Evolutionary conservation across 2,797 vertebrate genomes (phyloP).

Genomic region (Chelonia mydas): DNA sequence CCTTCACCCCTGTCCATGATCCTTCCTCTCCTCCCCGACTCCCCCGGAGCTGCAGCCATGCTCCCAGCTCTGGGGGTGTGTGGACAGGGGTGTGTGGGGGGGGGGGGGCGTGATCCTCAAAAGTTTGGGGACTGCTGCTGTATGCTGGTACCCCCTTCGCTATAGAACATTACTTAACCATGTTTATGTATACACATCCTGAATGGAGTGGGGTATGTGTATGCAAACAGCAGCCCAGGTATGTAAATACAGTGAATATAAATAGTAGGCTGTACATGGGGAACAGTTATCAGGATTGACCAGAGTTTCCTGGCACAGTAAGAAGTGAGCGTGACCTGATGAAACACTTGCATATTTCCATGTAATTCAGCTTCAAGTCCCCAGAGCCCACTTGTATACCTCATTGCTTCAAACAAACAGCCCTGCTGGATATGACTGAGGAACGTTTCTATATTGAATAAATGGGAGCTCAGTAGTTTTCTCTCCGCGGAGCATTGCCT

Average conservation of each 20-base stretch:
- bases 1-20: too few species aligned
- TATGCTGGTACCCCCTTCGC: neutral
- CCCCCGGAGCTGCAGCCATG: too few species aligned
- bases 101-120: too few species aligned
- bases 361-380: slow-evolving; percentile 58
- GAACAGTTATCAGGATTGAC: neutral
- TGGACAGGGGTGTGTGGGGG: too few species aligned
- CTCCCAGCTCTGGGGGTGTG: too few species aligned
- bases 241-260: neutral
- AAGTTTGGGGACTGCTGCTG: neutral
- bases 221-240: neutral
- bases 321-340: slow-evolving; percentile 62
- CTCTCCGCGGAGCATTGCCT: slow-evolving; percentile 10
- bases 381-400: neutral
- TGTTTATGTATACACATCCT: neutral
- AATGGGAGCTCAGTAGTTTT: slow-evolving; percentile 31
- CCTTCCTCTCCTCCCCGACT: too few species aligned
- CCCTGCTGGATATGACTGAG: slow-evolving; percentile 56
- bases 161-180: neutral
- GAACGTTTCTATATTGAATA: slow-evolving; percentile 40
- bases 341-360: slow-evolving; percentile 68
- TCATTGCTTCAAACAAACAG: slow-evolving; percentile 39
- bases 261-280: neutral
- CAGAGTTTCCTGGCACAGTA: accelerated
- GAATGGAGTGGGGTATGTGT: neutral